phyloP scores from a whole-genome alignment of 2,113 vertebrate genomes.

The Macrotus californicus region DNA sequence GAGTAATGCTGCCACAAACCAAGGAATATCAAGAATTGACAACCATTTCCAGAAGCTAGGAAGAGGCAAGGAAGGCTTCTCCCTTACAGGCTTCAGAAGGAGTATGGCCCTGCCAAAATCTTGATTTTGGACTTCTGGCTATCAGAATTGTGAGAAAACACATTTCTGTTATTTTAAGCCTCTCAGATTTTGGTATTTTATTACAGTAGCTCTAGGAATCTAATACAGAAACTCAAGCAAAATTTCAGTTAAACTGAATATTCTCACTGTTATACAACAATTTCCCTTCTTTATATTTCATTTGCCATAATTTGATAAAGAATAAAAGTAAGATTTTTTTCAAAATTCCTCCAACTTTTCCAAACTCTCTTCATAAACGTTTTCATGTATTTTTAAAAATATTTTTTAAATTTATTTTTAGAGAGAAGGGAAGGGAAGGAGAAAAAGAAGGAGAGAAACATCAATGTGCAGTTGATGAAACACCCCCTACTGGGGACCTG shows the following conservation, averaged over 20 bases:
- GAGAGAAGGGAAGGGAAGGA: no score
- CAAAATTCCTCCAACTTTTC: not conserved
- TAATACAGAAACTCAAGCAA: not conserved
- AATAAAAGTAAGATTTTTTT: not conserved
- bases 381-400: no score
- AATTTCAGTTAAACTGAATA: not conserved
- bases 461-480: no score
- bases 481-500: no score
- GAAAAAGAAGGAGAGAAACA: no score
- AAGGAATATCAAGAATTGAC: not conserved
- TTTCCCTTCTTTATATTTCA: not conserved
- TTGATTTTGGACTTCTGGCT: not conserved
- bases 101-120: not conserved
- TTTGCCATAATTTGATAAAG: not conserved
- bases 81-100: not conserved
- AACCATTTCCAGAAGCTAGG: not conserved
- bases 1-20: not conserved
- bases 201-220: not conserved
- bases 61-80: not conserved
- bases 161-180: not conserved
- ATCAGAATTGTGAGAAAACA: not conserved
- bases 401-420: no score
- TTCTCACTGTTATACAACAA: not conserved
- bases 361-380: not conserved
- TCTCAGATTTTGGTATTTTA: not conserved